These are phyloP conservation scores for Chiloscyllium punctatum DNA, from an alignment of 2,797 vertebrate species.

Conservation along the genomic window DNA sequence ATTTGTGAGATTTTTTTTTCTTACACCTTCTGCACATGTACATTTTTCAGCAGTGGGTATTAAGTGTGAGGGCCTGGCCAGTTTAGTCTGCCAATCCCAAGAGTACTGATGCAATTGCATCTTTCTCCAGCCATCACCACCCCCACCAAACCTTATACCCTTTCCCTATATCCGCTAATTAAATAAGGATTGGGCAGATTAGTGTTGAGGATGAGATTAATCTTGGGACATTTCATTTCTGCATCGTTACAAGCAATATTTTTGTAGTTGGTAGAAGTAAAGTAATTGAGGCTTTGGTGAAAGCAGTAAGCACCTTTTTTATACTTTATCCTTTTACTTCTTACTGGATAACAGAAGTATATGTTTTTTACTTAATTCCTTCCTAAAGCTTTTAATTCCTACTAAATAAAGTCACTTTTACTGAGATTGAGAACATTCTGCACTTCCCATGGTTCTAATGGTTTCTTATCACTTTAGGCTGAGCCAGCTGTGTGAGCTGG, in stretches of 20 bases:
- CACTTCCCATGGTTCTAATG: not conserved
- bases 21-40: not conserved
- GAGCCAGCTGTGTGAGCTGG: not conserved
- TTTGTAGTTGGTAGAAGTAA: not conserved
- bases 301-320: not conserved
- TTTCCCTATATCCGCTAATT: not conserved
- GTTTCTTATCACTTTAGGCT: not conserved
- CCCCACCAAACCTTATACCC: no score
- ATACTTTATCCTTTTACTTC: no score
- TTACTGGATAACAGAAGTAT: not conserved
- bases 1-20: not conserved
- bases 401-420: not conserved
- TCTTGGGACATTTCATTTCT: not conserved
- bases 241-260: not conserved
- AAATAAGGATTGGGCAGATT: not conserved
- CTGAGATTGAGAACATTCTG: not conserved
- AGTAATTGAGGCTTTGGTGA: not conserved
- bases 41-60: not conserved
- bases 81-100: not conserved
- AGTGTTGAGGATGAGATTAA: not conserved
- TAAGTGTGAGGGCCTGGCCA: not conserved
- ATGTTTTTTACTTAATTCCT: not conserved
- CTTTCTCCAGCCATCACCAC: no score
- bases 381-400: slow-evolving; percentile 23
- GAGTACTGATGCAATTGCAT: not conserved